A percentile compares a stretch with the other conserved stretches of the same genome.
phyloP scores from a whole-genome alignment of 2,797 vertebrate species.

The Clarias pachynema region DNA sequence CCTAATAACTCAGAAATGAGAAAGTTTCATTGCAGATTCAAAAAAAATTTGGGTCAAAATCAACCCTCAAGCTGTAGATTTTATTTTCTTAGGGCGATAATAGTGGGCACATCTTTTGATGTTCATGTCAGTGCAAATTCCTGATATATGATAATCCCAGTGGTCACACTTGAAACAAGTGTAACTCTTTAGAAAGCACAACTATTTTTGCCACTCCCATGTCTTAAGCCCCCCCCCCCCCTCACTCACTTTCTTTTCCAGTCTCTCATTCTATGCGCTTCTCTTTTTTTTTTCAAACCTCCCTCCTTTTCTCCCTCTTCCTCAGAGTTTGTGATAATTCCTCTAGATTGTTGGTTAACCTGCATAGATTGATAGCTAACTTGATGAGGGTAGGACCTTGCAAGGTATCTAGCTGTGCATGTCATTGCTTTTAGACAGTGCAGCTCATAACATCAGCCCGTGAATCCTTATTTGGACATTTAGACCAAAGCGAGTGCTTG shows the following conservation, averaged over 20 bases:
- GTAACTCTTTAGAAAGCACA: slow-evolving; percentile 14
- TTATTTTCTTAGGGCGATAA: too few relatives aligned
- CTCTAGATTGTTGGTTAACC: slow-evolving; percentile 76
- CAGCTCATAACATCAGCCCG: slow-evolving; percentile 15
- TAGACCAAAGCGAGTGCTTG: slow-evolving; percentile 8
- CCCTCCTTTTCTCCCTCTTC: slow-evolving; percentile 7
- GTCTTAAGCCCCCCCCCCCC: slow-evolving; percentile 33
- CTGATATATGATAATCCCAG: background rate
- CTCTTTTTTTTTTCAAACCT: slow-evolving; percentile 24
- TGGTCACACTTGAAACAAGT: slow-evolving; percentile 19
- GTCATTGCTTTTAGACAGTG: slow-evolving; percentile 37
- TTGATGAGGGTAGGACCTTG: slow-evolving; percentile 59
- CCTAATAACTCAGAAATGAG: too few relatives aligned
- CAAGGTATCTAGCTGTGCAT: slow-evolving; percentile 42
- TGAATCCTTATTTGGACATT: slow-evolving; percentile 17
- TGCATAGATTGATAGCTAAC: slow-evolving; percentile 84
- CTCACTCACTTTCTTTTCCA: slow-evolving; percentile 28
- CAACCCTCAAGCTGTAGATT: too few relatives aligned
- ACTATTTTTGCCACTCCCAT: slow-evolving; percentile 30
- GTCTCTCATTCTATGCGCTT: slow-evolving; percentile 49
- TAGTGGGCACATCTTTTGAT: too few relatives aligned
- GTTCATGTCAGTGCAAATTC: too few relatives aligned
- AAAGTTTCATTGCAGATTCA: too few relatives aligned
- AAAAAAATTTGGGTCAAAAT: too few relatives aligned
- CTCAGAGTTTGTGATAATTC: slow-evolving; percentile 67